Conservation (phyloP, 35 echinoderm and acorn worm species). For the Stichopus chloronotus region DNA sequence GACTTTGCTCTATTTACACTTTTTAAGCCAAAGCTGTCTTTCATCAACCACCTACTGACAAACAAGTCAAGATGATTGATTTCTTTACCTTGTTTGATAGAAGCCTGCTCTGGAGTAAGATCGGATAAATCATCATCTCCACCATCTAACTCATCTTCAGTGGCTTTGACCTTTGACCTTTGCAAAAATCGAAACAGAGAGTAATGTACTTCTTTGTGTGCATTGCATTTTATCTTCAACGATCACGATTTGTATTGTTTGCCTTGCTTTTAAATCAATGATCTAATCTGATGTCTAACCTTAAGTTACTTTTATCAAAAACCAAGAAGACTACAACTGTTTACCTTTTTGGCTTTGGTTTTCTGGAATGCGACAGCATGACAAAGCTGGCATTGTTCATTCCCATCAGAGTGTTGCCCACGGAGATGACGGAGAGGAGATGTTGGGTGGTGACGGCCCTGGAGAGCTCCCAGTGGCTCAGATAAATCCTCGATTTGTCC, state of each 20-base stretch:
- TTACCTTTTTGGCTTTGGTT: slow-evolving; percentile 83
- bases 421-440: slow-evolving; percentile 94
- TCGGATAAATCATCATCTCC: slow-evolving; percentile 81
- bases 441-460: slow-evolving; percentile 87
- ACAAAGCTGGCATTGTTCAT: slow-evolving; percentile 99
- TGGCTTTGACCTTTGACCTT: slow-evolving; percentile 46
- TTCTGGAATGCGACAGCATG: slow-evolving; percentile 82
- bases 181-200: background rate
- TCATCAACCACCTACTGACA: too few relatives aligned
- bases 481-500: slow-evolving; percentile 52
- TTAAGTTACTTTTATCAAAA: too few relatives aligned
- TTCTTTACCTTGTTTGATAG: slow-evolving; percentile 91
- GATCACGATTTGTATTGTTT: background rate
- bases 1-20: too few relatives aligned
- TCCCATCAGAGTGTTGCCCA: slow-evolving; percentile 94
- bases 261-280: too few relatives aligned
- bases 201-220: background rate
- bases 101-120: slow-evolving; percentile 93
- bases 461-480: slow-evolving; percentile 94
- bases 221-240: background rate
- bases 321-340: too few relatives aligned
- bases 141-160: slow-evolving; percentile 60
- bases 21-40: too few relatives aligned
- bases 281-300: too few relatives aligned
- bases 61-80: too few relatives aligned